These are phyloP conservation scores for Tyria jacobaeae DNA, from an alignment of 2,888 invertebrate species.

Conservation along the genomic window DNA sequence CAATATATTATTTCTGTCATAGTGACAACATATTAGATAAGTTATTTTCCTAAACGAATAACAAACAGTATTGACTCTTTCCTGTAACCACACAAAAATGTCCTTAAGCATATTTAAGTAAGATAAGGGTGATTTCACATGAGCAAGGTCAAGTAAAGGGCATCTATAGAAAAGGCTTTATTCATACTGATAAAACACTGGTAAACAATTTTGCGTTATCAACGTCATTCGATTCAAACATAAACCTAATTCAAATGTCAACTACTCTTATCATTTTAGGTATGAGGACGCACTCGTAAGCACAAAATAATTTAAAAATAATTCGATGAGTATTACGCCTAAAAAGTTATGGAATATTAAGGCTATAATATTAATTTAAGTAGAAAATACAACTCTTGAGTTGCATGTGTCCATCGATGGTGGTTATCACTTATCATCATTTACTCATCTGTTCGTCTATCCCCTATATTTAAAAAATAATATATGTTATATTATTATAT, in stretches of 20 bases:
- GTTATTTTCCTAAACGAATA: constrained; percentile 7
- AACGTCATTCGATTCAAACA: background rate
- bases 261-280: no score
- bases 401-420: no score
- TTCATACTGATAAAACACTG: background rate
- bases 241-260: background rate
- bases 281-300: no score
- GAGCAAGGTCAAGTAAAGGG: background rate
- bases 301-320: no score
- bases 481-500: no score
- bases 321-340: no score
- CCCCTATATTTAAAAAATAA: no score
- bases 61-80: background rate
- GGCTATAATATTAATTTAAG: no score
- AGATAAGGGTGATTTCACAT: constrained; percentile 1
- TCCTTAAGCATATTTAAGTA: constrained; percentile 1
- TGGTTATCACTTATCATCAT: no score
- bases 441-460: no score
- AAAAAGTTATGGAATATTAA: no score
- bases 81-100: background rate
- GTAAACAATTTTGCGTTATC: background rate
- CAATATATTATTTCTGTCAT: background rate
- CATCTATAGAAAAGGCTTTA: background rate
- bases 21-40: background rate
- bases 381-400: no score